Percentiles rank a stretch among this genome's conserved stretches.
phyloP scores from a whole-genome alignment of 2,888 invertebrate species.

The Matsumyia berberina region DNA sequence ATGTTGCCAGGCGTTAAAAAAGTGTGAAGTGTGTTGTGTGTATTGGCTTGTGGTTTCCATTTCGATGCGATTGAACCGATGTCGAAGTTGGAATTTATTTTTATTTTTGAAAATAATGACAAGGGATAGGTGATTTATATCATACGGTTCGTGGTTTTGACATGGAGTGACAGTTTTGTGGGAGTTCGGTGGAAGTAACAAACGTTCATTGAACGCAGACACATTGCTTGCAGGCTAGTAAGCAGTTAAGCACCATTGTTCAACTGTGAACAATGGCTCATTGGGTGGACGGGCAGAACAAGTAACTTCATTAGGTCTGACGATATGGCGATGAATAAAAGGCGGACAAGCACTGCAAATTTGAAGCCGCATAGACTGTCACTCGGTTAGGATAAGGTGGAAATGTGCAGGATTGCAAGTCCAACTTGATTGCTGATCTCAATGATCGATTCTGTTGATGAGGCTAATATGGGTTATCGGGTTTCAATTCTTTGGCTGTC shows the following conservation, averaged over 20 bases:
- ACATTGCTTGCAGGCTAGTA: not conserved
- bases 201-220: not conserved
- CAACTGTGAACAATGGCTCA: not conserved
- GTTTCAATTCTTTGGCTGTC: too few species aligned
- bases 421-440: too few species aligned
- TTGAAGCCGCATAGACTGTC: too few species aligned
- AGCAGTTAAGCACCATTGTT: too few species aligned
- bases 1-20: slow-evolving; percentile 38
- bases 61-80: slow-evolving; percentile 17
- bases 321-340: too few species aligned
- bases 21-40: not conserved
- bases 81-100: not conserved
- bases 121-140: slow-evolving; percentile 8
- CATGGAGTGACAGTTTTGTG: slow-evolving; percentile 2
- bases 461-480: too few species aligned
- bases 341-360: too few species aligned
- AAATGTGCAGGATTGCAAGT: too few species aligned
- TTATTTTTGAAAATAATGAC: not conserved
- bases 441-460: too few species aligned
- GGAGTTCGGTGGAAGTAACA: not conserved
- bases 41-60: not conserved
- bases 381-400: too few species aligned
- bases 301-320: not conserved
- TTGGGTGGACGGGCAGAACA: not conserved
- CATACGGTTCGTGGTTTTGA: slow-evolving; percentile 9